Base-by-base conservation (phyloP, 2,797 vertebrate species). In the Tympanoctomys barrerae region DNA sequence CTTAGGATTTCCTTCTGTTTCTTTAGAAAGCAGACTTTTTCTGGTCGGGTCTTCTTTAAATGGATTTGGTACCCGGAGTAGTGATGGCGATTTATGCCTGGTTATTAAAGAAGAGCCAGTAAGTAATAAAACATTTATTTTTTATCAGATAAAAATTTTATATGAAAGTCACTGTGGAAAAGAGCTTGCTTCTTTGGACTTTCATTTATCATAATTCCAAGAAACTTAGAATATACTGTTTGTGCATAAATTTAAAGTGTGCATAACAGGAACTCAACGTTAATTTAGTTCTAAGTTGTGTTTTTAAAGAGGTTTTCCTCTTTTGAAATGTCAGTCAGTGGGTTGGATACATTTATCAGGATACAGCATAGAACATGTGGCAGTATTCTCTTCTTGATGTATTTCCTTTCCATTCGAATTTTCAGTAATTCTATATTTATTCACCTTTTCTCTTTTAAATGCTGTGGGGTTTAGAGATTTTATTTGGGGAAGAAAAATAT, bases 21-120 rank as follows among this genome's bases (percentile, higher is more conserved):
- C 89, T 98, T 26, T 96, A 99, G 99, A 97, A 91, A 99, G 99
- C 64, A 98, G 98, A 80, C 99, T 99, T 19, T 99, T 99, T 97
- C 97, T 99, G 98, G 99, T 99, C 95, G 99, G 99, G 8, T 99
- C 99, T 0, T 99, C 99, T 28, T 98, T 99, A 97, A 99, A 99
- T 97, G 99, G 99, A 52, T 99, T 99, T 98, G 99, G 99, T 89
- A 99, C 99, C 97, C 98, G 99, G 87, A 99, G 96, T 98, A 99
- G 99, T 97, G 99, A 99, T 97, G 99, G 99, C 93, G 99, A 99
- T 97, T 98, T 99, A 97, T 99, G 99, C 97, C 98, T 99, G 13
- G 99, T 99, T 94, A 78, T 99, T 97, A 98, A 99, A 96, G 98
- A 98, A 71, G 98, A 98, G 92, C 98, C 98, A 86, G 99, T 99